Evolutionary conservation across 2,113 vertebrate genomes (phyloP), one percentile per base, ranked within the genome.

Genomic region (Amblyornis subalaris): DNA sequence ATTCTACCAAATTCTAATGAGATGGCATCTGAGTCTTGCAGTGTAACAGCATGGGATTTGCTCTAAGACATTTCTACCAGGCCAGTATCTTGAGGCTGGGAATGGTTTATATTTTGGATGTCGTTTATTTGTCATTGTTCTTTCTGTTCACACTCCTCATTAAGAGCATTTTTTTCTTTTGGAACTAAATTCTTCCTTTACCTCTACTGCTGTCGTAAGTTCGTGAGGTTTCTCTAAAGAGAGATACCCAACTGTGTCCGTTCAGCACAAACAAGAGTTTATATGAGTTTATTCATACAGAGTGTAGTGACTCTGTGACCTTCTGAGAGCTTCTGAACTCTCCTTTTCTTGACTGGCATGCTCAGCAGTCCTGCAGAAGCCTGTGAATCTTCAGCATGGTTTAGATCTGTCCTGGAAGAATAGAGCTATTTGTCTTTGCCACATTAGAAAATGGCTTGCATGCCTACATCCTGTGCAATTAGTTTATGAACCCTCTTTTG

Each of bases 341-440:
- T 77, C 72, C 69, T 88, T 74, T 86, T 82, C 61, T 62, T 82
- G 66, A 45, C 74, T 51, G 58, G 77, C 65, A 89, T 0, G 1
- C 66, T 94, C 62, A 26, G 78, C 85, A 51, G 77, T 70, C 51
- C 75, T 64, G 88, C 47, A 86, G 71, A 90, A 95, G 92, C 67
- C 92, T 88, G 66, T 72, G 86, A 91, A 89, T 93, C 93, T 95
- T 95, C 91, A 95, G 93, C 67, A 10, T 88, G 71, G 74, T 86
- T 96, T 83, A 88, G 94, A 72, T 93, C 71, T 88, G 66, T 85
- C 81, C 80, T 87, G 89, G 77, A 95, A 95, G 88, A 95, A 89
- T 89, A 92, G 84, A 96, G 74, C 92, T 93, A 93, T 93, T 95
- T 94, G 86, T 93, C 96, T 91, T 85, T 91, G 93, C 93, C 93